Evolutionary conservation across 2,797 vertebrate species (phyloP).

Genomic region (Labroides dimidiatus): DNA sequence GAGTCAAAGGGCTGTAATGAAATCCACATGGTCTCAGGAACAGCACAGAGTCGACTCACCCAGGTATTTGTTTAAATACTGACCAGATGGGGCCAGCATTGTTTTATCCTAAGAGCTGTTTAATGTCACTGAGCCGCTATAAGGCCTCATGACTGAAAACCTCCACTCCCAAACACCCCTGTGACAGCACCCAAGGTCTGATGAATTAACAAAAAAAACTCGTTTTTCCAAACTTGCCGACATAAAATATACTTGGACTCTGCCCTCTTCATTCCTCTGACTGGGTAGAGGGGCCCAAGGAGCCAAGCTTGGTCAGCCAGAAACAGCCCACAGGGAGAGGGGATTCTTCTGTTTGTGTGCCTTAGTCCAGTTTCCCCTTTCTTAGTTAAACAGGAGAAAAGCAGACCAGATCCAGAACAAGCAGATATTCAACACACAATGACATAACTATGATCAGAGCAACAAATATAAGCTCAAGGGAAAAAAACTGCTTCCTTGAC

Average conservation of each 20-base stretch:
- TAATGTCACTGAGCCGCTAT: slow-evolving; percentile 74
- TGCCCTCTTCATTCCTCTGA: slow-evolving; percentile 56
- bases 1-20: slow-evolving; percentile 68
- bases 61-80: slow-evolving; percentile 73
- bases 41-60: slow-evolving; percentile 45
- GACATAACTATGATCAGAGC: slow-evolving; percentile 63
- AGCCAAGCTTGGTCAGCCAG: slow-evolving; percentile 25
- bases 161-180: slow-evolving; percentile 68
- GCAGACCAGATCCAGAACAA: slow-evolving; percentile 40
- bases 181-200: slow-evolving; percentile 66
- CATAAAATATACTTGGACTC: slow-evolving; percentile 71
- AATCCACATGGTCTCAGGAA: slow-evolving; percentile 75
- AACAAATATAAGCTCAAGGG: slow-evolving; percentile 45
- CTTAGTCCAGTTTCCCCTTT: slow-evolving; percentile 43
- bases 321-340: slow-evolving; percentile 43
- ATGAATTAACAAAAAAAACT: slow-evolving; percentile 78
- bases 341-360: slow-evolving; percentile 57
- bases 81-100: slow-evolving; percentile 83
- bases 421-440: slow-evolving; percentile 48
- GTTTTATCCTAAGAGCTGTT: slow-evolving; percentile 79
- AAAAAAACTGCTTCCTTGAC: slow-evolving; percentile 38
- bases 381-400: slow-evolving; percentile 31
- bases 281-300: slow-evolving; percentile 30
- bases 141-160: slow-evolving; percentile 64
- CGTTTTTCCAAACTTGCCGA: slow-evolving; percentile 73